phyloP scores from a whole-genome alignment of 1,140 invertebrate species.

The Druon quercuslanigerum region DNA sequence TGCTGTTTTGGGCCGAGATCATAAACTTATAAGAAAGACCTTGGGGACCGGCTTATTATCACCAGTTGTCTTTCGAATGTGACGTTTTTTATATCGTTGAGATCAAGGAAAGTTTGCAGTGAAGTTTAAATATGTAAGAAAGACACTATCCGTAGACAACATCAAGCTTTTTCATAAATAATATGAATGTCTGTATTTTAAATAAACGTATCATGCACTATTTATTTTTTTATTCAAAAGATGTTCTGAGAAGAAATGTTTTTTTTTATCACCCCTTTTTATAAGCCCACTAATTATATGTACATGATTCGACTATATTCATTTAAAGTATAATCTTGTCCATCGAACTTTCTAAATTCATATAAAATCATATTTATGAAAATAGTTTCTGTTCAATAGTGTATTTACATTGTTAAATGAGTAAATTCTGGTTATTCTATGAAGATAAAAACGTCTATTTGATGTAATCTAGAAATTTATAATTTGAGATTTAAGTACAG shows the following conservation, averaged over 20 bases:
- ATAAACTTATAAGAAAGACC: conserved; percentile 46
- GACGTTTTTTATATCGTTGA: conserved; percentile 48
- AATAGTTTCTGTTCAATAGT: no score
- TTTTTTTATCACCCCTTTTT: no score
- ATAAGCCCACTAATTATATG: not conserved
- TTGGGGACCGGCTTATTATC: conserved; percentile 56
- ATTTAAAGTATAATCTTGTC: no score
- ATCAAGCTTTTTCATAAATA: no score
- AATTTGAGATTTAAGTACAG: not conserved
- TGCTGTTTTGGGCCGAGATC: conserved; percentile 7
- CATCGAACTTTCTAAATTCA: no score
- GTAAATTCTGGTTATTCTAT: not conserved
- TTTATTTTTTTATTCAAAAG: no score
- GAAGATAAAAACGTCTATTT: not conserved
- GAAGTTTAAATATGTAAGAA: no score
- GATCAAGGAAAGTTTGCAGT: conserved; percentile 47
- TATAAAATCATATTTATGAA: no score
- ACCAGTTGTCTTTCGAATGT: conserved; percentile 49
- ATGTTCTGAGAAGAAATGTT: no score
- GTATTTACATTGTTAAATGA: not conserved
- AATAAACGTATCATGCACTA: no score
- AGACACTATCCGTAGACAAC: no score
- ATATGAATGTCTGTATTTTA: no score
- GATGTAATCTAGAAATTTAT: conserved; percentile 18
- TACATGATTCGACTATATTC: not conserved